phyloP scores from a whole-genome alignment of 2,888 invertebrate genomes.

The Tupiocoris notatus region DNA sequence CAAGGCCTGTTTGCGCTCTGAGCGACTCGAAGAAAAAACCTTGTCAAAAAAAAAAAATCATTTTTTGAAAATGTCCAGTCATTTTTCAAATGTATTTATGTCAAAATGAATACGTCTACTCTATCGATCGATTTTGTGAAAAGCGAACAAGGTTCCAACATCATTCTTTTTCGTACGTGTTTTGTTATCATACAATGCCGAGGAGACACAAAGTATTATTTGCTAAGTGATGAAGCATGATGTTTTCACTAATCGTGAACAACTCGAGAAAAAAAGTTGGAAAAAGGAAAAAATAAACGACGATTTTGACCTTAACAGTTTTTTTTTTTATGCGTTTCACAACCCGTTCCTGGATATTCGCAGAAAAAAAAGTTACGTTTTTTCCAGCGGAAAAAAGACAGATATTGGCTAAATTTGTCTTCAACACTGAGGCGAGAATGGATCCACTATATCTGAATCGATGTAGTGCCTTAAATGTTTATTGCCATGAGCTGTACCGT shows the following conservation, averaged over 20 bases:
- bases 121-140: not conserved
- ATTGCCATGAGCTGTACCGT: no score
- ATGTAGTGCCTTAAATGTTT: no score
- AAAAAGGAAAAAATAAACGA: slow-evolving; percentile 20
- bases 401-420: no score
- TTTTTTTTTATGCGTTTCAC: slow-evolving; percentile 4
- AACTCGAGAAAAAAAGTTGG: slow-evolving; percentile 9
- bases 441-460: no score
- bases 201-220: slow-evolving; percentile 38
- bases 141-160: not conserved
- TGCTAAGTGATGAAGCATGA: slow-evolving; percentile 26
- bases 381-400: no score
- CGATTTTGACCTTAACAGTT: slow-evolving; percentile 6
- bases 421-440: no score
- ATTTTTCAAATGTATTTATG: slow-evolving; percentile 17
- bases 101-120: slow-evolving; percentile 13
- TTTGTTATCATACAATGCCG: slow-evolving; percentile 46
- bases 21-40: slow-evolving; percentile 33
- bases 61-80: slow-evolving; percentile 42
- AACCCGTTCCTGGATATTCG: no score
- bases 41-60: slow-evolving; percentile 24
- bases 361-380: no score
- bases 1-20: slow-evolving; percentile 38
- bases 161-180: slow-evolving; percentile 41
- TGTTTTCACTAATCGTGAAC: not conserved